phyloP scores from a whole-genome alignment of 2,797 vertebrate genomes.

The Poliocrania exsul region DNA sequence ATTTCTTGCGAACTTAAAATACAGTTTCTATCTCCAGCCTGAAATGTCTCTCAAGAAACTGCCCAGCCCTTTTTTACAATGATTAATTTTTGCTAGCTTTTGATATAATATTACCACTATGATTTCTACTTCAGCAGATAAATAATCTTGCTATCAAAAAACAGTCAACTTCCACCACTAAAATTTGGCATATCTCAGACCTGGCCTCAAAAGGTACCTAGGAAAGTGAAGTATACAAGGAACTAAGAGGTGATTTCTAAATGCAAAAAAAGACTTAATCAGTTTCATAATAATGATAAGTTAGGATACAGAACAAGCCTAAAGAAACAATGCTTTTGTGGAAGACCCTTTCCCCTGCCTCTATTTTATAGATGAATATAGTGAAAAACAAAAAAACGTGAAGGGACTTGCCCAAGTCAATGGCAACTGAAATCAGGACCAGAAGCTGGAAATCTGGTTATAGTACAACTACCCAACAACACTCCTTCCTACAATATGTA shows the following conservation, averaged over 20 bases:
- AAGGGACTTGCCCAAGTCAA: slow-evolving; percentile 27
- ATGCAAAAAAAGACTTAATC: neutral
- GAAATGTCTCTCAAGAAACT: neutral
- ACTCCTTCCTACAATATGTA: neutral
- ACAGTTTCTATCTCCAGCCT: neutral
- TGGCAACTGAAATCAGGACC: neutral
- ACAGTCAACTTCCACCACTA: neutral
- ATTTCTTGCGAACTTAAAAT: neutral
- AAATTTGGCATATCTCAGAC: neutral
- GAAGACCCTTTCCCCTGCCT: neutral
- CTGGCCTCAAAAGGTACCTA: neutral
- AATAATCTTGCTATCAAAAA: neutral
- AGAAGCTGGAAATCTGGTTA: neutral
- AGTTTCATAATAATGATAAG: neutral
- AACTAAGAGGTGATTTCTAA: neutral
- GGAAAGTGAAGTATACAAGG: neutral
- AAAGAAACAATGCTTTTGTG: neutral
- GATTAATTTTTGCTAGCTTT: neutral
- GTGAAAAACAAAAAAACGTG: neutral
- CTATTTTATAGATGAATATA: neutral
- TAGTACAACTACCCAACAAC: neutral
- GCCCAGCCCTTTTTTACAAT: neutral
- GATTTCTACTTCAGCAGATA: neutral
- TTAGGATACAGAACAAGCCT: neutral
- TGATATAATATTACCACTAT: neutral